phyloP scores from a whole-genome alignment of 2,888 invertebrate species.

The Trissoscelio sp. region DNA sequence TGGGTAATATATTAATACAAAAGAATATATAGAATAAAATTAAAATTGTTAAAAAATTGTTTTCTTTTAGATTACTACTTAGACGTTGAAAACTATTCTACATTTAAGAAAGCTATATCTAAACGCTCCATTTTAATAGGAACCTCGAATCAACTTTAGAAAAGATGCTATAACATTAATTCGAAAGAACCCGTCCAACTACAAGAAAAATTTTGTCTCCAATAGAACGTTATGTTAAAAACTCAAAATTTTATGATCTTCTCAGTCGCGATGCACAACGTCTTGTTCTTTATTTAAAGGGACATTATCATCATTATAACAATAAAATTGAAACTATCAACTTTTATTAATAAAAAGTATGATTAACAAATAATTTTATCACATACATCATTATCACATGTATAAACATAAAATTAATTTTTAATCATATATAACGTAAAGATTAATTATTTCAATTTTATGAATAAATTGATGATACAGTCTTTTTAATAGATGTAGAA shows the following conservation, averaged over 20 bases:
- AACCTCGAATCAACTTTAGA: slow-evolving; percentile 34
- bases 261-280: slow-evolving; percentile 20
- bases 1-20: slow-evolving; percentile 66
- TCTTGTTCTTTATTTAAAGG: slow-evolving; percentile 16
- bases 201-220: slow-evolving; percentile 31
- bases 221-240: slow-evolving; percentile 29
- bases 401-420: too few species aligned
- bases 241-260: slow-evolving; percentile 43
- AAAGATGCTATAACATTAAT: slow-evolving; percentile 36
- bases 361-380: too few species aligned
- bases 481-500: too few species aligned
- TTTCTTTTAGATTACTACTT: slow-evolving; percentile 43
- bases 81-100: slow-evolving; percentile 48
- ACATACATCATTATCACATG: too few species aligned
- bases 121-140: slow-evolving; percentile 33
- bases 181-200: slow-evolving; percentile 62
- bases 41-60: neutral
- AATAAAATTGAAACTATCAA: too few species aligned
- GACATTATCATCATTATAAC: too few species aligned
- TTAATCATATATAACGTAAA: too few species aligned
- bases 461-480: too few species aligned
- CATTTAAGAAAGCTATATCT: slow-evolving; percentile 21
- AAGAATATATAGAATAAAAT: neutral
- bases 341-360: too few species aligned
- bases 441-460: too few species aligned